Conservation (phyloP, 2,797 vertebrate species). For the Rhabdomys pumilio region DNA sequence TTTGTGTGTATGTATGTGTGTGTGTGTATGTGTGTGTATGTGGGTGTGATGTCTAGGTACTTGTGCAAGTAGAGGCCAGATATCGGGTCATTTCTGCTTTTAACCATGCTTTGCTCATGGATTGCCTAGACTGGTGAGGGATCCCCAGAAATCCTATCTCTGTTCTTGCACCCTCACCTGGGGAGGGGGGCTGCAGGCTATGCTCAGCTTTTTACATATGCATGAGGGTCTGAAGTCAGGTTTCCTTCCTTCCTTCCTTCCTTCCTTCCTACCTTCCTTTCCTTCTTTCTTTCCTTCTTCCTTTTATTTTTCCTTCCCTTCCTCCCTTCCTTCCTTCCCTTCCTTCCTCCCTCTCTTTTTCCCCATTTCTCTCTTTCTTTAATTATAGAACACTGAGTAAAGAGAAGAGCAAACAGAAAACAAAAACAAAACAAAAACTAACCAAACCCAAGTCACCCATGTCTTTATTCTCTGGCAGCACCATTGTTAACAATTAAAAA, state of each 20-base stretch:
- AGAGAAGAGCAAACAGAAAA: conserved; percentile 26
- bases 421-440: neutral
- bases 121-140: neutral
- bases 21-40: neutral
- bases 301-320: too few relatives aligned
- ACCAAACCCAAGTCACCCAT: neutral
- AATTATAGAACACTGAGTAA: conserved; percentile 56
- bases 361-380: neutral
- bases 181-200: neutral
- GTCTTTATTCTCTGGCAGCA: conserved; percentile 15
- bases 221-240: neutral
- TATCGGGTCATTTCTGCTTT: neutral
- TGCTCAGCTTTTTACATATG: neutral
- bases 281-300: neutral
- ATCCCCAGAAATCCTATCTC: neutral
- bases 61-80: neutral
- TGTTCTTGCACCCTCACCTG: neutral
- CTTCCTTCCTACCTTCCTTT: too few relatives aligned
- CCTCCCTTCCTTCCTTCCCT: neutral
- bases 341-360: too few relatives aligned
- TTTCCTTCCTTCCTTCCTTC: neutral
- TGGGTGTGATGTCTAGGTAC: neutral
- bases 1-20: neutral
- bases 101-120: neutral
- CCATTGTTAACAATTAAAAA: neutral